Evolutionary conservation across 1,140 invertebrate species (phyloP).

Genomic region (Brachionus koreanus): DNA sequence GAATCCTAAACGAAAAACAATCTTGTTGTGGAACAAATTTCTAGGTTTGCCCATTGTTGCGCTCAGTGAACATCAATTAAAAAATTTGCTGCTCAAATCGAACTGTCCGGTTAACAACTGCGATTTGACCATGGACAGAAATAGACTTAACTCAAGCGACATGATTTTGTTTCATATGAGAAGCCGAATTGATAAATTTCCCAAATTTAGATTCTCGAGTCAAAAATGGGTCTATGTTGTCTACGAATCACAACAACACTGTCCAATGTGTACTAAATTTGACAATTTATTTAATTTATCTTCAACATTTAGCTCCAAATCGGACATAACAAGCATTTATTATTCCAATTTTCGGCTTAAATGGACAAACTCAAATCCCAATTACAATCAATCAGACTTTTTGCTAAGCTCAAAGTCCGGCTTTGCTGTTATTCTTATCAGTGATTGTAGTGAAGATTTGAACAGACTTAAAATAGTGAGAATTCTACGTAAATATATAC

Average conservation of each 20-base stretch:
- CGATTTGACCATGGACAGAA: not conserved
- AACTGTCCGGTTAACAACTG: constrained; percentile 25
- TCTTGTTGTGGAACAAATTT: constrained; percentile 34
- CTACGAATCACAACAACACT: constrained; percentile 39
- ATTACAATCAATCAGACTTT: not conserved
- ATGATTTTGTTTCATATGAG: constrained; percentile 43
- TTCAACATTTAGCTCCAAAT: constrained; percentile 48
- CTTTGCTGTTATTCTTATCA: constrained; percentile 34
- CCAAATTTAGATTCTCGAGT: not conserved
- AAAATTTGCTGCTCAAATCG: not conserved
- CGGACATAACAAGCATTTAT: constrained; percentile 46
- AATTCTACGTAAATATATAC: constrained; percentile 46
- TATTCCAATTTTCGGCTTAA: not conserved
- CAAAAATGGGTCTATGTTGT: constrained; percentile 30
- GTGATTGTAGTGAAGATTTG: constrained; percentile 45
- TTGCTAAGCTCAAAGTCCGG: not conserved
- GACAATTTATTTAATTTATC: constrained; percentile 49
- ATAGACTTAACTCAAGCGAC: not conserved
- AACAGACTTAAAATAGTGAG: constrained; percentile 45
- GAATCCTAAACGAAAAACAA: not conserved
- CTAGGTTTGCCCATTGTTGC: not conserved
- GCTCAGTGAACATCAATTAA: not conserved
- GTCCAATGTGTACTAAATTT: constrained; percentile 33
- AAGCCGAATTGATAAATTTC: constrained; percentile 24
- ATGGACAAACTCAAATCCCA: not conserved